phyloP scores from a whole-genome alignment of 2,113 vertebrate genomes.

The Empidonax alnorum region DNA sequence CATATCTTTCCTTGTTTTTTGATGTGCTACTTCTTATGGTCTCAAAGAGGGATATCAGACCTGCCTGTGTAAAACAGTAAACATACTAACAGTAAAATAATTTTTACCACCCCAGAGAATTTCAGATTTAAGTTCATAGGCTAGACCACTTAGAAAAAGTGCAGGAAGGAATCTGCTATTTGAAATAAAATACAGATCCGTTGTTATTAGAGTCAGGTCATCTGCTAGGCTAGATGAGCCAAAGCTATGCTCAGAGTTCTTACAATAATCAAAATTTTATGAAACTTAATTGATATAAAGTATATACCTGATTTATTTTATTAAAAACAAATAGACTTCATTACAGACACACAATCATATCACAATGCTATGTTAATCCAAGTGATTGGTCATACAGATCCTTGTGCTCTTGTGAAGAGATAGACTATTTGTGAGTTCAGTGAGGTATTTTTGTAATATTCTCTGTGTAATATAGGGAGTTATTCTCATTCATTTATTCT shows the following conservation, averaged over 20 bases:
- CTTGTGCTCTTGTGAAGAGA: neutral
- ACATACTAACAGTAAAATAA: neutral
- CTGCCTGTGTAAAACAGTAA: neutral
- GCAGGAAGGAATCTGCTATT: neutral
- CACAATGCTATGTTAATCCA: neutral
- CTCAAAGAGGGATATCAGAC: neutral
- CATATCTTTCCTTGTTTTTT: neutral
- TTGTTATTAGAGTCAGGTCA: neutral
- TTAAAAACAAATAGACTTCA: neutral
- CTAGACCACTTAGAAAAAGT: neutral
- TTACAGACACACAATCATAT: neutral
- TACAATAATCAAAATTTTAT: neutral
- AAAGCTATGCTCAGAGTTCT: neutral
- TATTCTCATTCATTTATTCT: neutral
- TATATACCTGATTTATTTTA: neutral
- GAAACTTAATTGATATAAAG: neutral
- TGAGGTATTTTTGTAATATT: neutral
- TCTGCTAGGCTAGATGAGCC: neutral
- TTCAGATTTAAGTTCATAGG: neutral
- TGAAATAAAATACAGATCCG: neutral
- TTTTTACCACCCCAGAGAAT: neutral
- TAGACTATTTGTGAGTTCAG: neutral
- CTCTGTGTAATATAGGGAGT: neutral
- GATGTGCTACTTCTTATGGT: neutral
- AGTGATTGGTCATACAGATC: neutral